Evolutionary conservation across 2,888 invertebrate species (phyloP), one percentile per base, ranked within the genome.

Genomic region (Amphipyra berbera): DNA sequence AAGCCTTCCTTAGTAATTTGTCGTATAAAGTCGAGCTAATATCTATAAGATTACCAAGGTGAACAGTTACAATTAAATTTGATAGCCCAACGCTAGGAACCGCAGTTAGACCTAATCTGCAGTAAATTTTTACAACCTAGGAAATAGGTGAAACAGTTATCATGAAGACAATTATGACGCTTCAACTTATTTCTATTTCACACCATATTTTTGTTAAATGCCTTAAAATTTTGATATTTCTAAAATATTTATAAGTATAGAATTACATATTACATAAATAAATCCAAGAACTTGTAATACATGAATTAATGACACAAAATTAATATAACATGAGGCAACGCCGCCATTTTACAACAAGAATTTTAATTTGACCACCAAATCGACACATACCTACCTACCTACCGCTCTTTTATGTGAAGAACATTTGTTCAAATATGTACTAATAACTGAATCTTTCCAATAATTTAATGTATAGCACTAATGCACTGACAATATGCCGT

Each of bases 391-490:
- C 14, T 41, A 27, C 37, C 15, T n/a, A n/a, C n/a, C n/a, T n/a
- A n/a, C n/a, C n/a, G n/a, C n/a, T 8, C 30, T 14, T 72, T 44
- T 55, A 46, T 42, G 6, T 1, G 13, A 37, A n/a, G 37, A 53
- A 42, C 72, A 73, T 57, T 46, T 72, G 72, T 64, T 12, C 21
- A 60, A 73, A 72, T 63, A 60, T 56, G n/a, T 50, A 37, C 41
- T 33, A 13, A 30, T 10, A 44, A 47, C 47, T 47, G 50, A 68
- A 55, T 35, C 33, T 21, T 61, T 15, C 45, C 30, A 6, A 35
- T 42, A 42, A 50, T 42, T 52, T 52, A n/a, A 47, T 63, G 14
- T 14, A 46, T 41, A 14, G 37, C n/a, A 37, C 37, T 54, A 50
- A 38, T 27, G 12, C 14, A 21, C 10, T 27, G 30, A 55, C 47